phyloP scores from a whole-genome alignment of 1,140 invertebrate species.

The Yoshiicerus persimilis region DNA sequence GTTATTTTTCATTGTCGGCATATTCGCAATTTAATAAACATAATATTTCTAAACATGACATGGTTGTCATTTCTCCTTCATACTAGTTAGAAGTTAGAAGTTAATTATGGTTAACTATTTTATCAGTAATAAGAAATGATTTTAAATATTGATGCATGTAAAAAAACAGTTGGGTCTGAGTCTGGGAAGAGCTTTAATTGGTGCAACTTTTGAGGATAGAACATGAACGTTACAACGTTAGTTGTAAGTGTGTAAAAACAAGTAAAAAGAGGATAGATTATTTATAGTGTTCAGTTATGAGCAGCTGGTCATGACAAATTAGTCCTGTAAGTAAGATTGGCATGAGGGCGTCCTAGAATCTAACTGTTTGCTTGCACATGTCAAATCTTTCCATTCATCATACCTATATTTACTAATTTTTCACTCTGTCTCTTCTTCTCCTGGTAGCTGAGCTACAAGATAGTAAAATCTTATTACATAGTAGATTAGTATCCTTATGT shows the following conservation, averaged over 20 bases:
- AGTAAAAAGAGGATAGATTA: not conserved
- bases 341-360: not conserved
- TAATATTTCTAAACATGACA: no score
- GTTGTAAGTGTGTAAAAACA: not conserved
- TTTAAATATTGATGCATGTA: no score
- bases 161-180: no score
- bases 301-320: conserved; percentile 12
- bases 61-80: no score
- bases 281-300: not conserved
- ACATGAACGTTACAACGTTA: no score
- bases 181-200: no score
- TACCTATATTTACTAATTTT: conserved; percentile 1
- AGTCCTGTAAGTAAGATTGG: not conserved
- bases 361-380: conserved; percentile 12
- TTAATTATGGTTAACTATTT: no score
- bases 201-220: no score
- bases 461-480: not conserved
- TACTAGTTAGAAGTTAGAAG: no score
- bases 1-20: no score
- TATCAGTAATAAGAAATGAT: no score
- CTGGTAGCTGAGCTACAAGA: not conserved
- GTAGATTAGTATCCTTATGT: not conserved
- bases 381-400: conserved; percentile 3
- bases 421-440: not conserved
- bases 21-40: no score